Percentiles rank a stretch among this genome's conserved stretches.
These are phyloP conservation scores for Ammospiza nelsoni DNA, from an alignment of 2,113 vertebrate species.

Conservation along the genomic window DNA sequence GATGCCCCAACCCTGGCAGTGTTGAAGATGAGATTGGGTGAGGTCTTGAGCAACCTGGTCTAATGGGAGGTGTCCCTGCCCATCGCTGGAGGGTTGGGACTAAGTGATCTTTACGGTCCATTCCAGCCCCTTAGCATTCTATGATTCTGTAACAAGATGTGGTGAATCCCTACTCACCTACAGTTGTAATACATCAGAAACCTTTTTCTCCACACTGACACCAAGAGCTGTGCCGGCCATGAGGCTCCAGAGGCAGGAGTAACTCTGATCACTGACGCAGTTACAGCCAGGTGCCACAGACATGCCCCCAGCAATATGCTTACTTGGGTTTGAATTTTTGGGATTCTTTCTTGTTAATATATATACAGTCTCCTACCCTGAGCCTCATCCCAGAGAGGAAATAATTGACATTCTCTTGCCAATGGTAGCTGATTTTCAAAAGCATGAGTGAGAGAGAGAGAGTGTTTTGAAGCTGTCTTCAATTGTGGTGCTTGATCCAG, in stretches of 20 bases:
- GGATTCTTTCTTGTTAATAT: not conserved
- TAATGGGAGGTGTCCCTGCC: not conserved
- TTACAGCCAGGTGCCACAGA: not conserved
- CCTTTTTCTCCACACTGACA: not conserved
- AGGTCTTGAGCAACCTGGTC: not conserved
- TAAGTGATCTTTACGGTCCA: too few relatives aligned
- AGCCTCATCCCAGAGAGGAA: not conserved
- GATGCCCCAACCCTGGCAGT: not conserved
- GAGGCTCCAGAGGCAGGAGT: not conserved
- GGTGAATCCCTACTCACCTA: not conserved
- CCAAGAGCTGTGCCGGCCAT: not conserved
- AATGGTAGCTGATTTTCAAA: not conserved
- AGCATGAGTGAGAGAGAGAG: not conserved
- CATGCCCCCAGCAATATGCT: not conserved
- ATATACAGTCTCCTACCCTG: not conserved
- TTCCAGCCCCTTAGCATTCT: not conserved
- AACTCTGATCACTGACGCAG: not conserved
- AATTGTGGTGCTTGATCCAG: not conserved
- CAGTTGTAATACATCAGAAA: not conserved
- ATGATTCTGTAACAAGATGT: not conserved
- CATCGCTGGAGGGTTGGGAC: rapidly evolving
- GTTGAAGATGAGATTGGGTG: not conserved
- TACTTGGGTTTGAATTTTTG: not conserved
- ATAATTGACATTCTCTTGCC: constrained; percentile 30
- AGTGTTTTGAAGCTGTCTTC: not conserved